Base-by-base conservation (phyloP, 2,888 invertebrate genomes). In the Epirrhoe tristata region DNA sequence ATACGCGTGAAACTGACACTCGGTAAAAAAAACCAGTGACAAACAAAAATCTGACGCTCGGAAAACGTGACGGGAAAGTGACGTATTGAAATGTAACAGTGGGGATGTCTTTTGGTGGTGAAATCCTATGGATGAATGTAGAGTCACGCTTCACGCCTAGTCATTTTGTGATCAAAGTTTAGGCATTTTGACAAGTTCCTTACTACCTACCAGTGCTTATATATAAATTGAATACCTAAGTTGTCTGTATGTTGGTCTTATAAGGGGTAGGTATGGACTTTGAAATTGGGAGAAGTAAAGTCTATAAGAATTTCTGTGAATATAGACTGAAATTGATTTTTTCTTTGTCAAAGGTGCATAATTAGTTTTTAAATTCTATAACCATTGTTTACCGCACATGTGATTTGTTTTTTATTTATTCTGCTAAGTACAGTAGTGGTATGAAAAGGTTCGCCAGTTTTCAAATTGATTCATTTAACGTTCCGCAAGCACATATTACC, bases 101-200 rank as follows among this genome's bases (percentile, higher is more conserved):
- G 48, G 56, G n/a, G n/a, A n/a, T n/a, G n/a, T n/a, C n/a, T n/a
- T n/a, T n/a, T n/a, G n/a, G n/a, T n/a, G 39, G 36, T 39, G 46
- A 63, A 52, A 16, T 63, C 14, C 12, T 14, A 14, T 5, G n/a
- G 12, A 6, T 46, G 14, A 14, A 6, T 14, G n/a, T n/a, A 14
- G 14, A 50, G 52, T 52, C 52, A 46, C 66, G 69, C 64, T 73
- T 70, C 64, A 69, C 57, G 69, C 74, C 74, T 74, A 74, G 74
- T 74, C 72, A 72, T 58, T 62, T 52, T 68, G 68, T 68, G 68
- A 68, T 68, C 58, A 64, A 67, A 53, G 48, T 63, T 34, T 48
- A 58, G 48, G 50, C 61, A 61, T 64, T 68, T 64, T 54, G 31
- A 55, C 50, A 54, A 46, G 64, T 61, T 61, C 61, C 67, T 68